Base-by-base conservation (phyloP, 2,888 invertebrate genomes). In the Beris chalybata region DNA sequence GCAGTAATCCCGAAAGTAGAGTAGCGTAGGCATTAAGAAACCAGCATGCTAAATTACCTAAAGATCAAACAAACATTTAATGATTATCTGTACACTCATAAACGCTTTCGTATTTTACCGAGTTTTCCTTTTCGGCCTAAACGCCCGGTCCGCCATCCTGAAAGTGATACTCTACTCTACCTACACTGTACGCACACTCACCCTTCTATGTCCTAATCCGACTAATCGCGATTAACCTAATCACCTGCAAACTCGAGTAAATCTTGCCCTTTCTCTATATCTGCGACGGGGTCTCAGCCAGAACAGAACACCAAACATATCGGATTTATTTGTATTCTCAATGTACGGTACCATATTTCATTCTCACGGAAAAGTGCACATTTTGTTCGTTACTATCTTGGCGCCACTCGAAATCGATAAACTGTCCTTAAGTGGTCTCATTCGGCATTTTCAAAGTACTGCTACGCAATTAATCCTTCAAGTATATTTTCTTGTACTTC, bases 361-460 rank as follows among this genome's bases (percentile, higher is more conserved):
- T 61, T 50, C 61, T 38, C 50, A 61, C 38, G 29, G 52, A 38
- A 31, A 50, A 61, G 15, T 30, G 38, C 38, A 38, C 50, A 12
- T 13, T 31, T 13, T 50, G 38, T 50, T 50, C 52, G 50, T 61
- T 50, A 61, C 50, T 61, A 61, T 61, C 61, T 61, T 61, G 61
- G 61, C 61, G 61, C 61, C 61, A 52, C 52, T 61, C 43, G 43
- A 61, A 61, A 61, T 52, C 38, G 50, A 61, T 61, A 61, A 58
- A 61, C 32, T 61, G 61, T 61, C 61, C 61, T 61, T 61, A 61
- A 61, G 61, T 61, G 61, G 61, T 61, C 50, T 52, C 61, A 15
- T 38, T 61, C 61, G 61, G 61, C 52, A 61, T 61, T 61, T 61
- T 52, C 61, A 61, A 61, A 61, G 61, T 50, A 38, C 38, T 7